phyloP scores from a whole-genome alignment of 2,113 vertebrate species.

The Sander lucioperca region DNA sequence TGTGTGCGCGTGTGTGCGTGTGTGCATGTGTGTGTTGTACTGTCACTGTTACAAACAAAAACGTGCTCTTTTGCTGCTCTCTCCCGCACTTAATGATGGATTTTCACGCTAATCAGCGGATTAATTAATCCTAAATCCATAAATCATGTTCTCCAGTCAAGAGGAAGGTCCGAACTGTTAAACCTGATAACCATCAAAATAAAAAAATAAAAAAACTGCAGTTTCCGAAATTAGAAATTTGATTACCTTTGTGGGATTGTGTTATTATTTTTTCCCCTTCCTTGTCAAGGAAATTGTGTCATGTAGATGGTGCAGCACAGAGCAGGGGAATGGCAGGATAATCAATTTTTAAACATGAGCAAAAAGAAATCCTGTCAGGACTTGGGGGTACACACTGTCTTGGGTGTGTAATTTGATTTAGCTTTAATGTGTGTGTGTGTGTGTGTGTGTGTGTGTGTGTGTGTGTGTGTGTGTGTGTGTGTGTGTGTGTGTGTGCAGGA shows the following conservation, averaged over 20 bases:
- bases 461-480: neutral
- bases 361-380: constrained; percentile 63
- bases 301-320: constrained; percentile 36
- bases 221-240: constrained; percentile 61
- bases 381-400: constrained; percentile 56
- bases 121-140: constrained; percentile 67
- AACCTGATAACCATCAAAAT: constrained; percentile 59
- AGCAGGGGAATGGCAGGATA: constrained; percentile 41
- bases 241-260: constrained; percentile 60
- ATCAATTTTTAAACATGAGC: constrained; percentile 74
- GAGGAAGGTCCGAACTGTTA: constrained; percentile 32
- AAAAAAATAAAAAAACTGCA: constrained; percentile 50
- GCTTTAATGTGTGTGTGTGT: constrained; percentile 34
- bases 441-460: neutral
- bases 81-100: constrained; percentile 45
- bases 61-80: constrained; percentile 4
- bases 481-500: constrained; percentile 11
- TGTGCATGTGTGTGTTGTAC: neutral
- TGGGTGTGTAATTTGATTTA: constrained; percentile 68
- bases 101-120: constrained; percentile 51
- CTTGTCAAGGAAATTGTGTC: constrained; percentile 47
- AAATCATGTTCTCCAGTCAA: constrained; percentile 54
- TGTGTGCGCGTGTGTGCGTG: neutral
- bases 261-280: constrained; percentile 18
- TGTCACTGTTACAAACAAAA: constrained; percentile 7